A percentile compares a stretch with the other conserved stretches of the same genome.
Conservation (phyloP, 2,888 invertebrate genomes). For the Eupithecia dodoneata region DNA sequence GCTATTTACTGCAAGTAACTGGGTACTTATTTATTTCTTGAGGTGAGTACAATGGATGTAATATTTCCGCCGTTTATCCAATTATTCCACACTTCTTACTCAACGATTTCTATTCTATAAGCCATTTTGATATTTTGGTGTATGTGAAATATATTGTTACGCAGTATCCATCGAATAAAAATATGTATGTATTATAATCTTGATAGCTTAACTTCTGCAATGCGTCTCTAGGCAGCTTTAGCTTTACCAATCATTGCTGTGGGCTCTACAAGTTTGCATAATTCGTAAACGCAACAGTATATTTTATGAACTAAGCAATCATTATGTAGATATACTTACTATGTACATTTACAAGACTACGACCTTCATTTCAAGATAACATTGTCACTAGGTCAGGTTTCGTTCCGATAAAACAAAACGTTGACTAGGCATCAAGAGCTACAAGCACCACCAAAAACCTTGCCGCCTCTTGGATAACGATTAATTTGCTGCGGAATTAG, state of each 20-base stretch:
- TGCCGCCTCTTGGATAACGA: slow-evolving; percentile 15
- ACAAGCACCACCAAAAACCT: background rate
- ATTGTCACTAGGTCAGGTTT: slow-evolving; percentile 28
- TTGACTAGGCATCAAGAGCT: slow-evolving; percentile 1
- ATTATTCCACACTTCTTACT: background rate
- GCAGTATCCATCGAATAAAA: background rate
- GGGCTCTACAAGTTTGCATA: slow-evolving; percentile 13
- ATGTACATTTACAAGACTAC: slow-evolving; percentile 7
- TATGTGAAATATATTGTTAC: slow-evolving; percentile 1
- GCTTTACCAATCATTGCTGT: slow-evolving; percentile 1
- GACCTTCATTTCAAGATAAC: slow-evolving; percentile 25
- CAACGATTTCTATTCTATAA: slow-evolving; percentile 1
- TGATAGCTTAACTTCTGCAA: slow-evolving; percentile 3
- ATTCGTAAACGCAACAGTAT: slow-evolving; percentile 8
- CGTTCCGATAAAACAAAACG: slow-evolving; percentile 17
- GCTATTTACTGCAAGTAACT: slow-evolving; percentile 22
- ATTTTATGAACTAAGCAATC: slow-evolving; percentile 2
- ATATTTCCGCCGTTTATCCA: slow-evolving; percentile 4
- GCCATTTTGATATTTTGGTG: background rate
- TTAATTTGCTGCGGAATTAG: slow-evolving; percentile 44
- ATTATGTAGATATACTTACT: slow-evolving; percentile 5
- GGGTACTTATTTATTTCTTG: slow-evolving; percentile 7
- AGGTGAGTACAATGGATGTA: slow-evolving; percentile 7
- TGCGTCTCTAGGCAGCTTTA: background rate
- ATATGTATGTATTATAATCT: background rate